These are phyloP conservation scores for Micropoecilia bifurca DNA, from an alignment of 2,797 vertebrate genomes.

Conservation along the genomic window DNA sequence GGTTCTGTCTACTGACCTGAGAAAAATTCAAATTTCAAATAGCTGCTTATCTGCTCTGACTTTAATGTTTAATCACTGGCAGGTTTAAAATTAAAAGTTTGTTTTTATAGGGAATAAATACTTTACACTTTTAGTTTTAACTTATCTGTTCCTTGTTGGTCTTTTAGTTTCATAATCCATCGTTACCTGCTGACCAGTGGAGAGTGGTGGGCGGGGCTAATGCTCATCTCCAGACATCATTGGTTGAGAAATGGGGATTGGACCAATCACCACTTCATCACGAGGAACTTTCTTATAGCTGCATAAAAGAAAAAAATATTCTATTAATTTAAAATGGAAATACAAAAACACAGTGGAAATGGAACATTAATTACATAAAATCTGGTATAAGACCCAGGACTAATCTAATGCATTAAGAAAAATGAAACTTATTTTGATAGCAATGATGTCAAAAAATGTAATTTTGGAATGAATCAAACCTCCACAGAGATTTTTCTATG, in stretches of 20 bases:
- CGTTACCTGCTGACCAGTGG: not conserved
- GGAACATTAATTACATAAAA: not conserved
- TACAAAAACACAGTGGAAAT: not conserved
- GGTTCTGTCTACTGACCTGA: not conserved
- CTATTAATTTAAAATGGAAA: not conserved
- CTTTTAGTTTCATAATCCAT: not conserved
- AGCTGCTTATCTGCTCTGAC: no score
- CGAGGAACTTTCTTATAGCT: not conserved
- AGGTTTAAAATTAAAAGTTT: no score
- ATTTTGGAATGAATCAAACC: not conserved
- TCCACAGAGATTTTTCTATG: not conserved
- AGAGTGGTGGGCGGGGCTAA: not conserved
- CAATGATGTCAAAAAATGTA: not conserved
- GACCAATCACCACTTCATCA: not conserved
- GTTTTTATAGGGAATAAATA: not conserved
- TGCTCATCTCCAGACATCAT: not conserved
- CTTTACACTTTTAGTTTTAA: no score
- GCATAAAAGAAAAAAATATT: not conserved
- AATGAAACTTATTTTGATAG: not conserved
- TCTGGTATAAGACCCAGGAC: not conserved
- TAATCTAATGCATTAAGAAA: not conserved
- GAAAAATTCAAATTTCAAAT: no score
- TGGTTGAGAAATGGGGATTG: not conserved
- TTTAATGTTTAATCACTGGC: no score
- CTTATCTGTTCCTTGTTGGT: no score